phyloP scores from a whole-genome alignment of 2,888 invertebrate species.

The Agonopterix heracliana region DNA sequence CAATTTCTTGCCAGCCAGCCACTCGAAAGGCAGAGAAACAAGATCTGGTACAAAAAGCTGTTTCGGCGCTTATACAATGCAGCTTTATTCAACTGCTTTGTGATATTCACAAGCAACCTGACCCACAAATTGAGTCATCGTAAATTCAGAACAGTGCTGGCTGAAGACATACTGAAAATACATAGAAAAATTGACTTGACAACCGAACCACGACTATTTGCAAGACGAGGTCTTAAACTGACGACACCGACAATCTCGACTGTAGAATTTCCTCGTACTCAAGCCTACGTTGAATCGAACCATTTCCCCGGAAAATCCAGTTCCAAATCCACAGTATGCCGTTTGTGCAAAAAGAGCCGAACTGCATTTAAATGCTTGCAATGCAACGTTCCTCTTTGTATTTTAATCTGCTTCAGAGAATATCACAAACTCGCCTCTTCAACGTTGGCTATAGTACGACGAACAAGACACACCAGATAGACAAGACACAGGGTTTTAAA shows the following conservation, averaged over 20 bases:
- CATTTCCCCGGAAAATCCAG: background rate
- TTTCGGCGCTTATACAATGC: constrained; percentile 13
- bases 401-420: background rate
- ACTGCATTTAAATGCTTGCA: background rate
- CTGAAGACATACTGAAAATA: constrained; percentile 12
- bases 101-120: constrained; percentile 8
- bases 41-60: constrained; percentile 14
- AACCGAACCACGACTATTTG: constrained; percentile 11
- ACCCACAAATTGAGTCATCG: constrained; percentile 12
- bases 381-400: background rate
- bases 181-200: constrained; percentile 14
- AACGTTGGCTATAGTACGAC: too few relatives aligned
- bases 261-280: too few relatives aligned
- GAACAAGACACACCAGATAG: too few relatives aligned
- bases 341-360: background rate
- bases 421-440: background rate
- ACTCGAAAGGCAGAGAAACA: background rate
- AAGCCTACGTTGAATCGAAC: background rate
- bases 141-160: constrained; percentile 11
- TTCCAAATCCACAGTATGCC: background rate
- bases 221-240: too few relatives aligned
- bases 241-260: too few relatives aligned
- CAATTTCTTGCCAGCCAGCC: constrained; percentile 2
- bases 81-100: constrained; percentile 15
- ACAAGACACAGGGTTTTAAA: too few relatives aligned